Evolutionary conservation across 2,888 invertebrate genomes (phyloP), one percentile per base, ranked within the genome.

Genomic region (Acholoe squamosa): DNA sequence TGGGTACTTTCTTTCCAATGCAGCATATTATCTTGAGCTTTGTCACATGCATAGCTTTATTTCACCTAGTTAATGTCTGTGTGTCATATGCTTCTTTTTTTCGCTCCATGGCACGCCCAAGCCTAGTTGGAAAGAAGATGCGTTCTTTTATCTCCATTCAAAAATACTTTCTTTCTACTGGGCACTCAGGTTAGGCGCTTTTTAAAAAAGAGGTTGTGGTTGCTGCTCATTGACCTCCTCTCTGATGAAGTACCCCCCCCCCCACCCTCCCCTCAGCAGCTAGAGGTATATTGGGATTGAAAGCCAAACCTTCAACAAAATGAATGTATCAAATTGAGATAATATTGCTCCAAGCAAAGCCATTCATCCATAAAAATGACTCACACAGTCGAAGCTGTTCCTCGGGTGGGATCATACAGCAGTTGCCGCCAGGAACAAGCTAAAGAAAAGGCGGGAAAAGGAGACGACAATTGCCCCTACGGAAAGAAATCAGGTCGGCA

Each of bases 261-360:
- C 19, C 54, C 54, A 14, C 54, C 12, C 19, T 54, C 54, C 54
- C 12, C 54, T 19, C 54, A 19, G 12, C 10, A 14, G 12, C 54
- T 19, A 54, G 19, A 61, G 61, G 19, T 61, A 19, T 61, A 61
- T 61, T 61, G 61, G 19, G 12, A 0, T n/a, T 61, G 1, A n/a
- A 7, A 19, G 61, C n/a, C 61, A 61, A 19, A 19, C 3, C 61
- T 61, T 19, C 3, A 3, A 61, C 3, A 19, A n/a, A 61, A n/a
- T 19, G 61, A 61, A 61, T 61, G 3, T 61, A 61, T 61, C 61
- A 61, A 61, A 61, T 61, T 61, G 61, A 61, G 61, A 61, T 61
- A n/a, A 61, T 61, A 61, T 61, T 61, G 61, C 61, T 61, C 61
- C 22, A 19, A n/a, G n/a, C n/a, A n/a, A n/a, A n/a, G 61, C 61